phyloP scores from a whole-genome alignment of 2,113 vertebrate genomes.

The Manacus vitellinus region DNA sequence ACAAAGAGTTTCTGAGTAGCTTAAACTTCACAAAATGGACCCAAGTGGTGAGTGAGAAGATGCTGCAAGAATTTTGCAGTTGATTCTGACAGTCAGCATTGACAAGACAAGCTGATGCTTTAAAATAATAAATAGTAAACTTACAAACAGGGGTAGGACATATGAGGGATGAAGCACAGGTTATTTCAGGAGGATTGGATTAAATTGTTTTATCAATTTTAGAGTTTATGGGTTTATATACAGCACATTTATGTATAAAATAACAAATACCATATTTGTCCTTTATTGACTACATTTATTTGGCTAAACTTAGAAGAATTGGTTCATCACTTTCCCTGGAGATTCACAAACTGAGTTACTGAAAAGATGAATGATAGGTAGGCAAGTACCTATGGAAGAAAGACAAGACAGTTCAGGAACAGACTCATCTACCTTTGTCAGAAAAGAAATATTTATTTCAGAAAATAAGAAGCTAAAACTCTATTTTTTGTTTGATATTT shows the following conservation, averaged over 20 bases:
- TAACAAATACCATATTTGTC: neutral
- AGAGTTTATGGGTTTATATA: neutral
- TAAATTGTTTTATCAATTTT: neutral
- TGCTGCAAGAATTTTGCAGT: neutral
- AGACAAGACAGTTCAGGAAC: neutral
- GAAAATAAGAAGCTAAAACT: constrained; percentile 17
- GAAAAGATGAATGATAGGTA: neutral
- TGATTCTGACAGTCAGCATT: neutral
- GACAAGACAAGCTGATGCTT: neutral
- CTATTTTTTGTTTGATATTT: constrained; percentile 16
- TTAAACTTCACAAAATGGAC: neutral
- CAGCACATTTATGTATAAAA: neutral
- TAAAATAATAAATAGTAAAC: neutral
- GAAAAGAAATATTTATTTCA: constrained; percentile 12
- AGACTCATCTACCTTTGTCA: constrained; percentile 17
- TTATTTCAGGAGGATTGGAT: neutral
- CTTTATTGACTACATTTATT: neutral
- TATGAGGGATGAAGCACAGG: neutral
- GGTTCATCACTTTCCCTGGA: neutral
- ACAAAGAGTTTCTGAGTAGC: neutral
- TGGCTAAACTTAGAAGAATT: constrained; percentile 3
- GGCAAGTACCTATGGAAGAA: neutral
- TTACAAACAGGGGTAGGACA: neutral
- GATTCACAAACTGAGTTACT: neutral
- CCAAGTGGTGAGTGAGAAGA: neutral